Base-by-base conservation (phyloP, 2,888 invertebrate species). In the Aplocera efformata region DNA sequence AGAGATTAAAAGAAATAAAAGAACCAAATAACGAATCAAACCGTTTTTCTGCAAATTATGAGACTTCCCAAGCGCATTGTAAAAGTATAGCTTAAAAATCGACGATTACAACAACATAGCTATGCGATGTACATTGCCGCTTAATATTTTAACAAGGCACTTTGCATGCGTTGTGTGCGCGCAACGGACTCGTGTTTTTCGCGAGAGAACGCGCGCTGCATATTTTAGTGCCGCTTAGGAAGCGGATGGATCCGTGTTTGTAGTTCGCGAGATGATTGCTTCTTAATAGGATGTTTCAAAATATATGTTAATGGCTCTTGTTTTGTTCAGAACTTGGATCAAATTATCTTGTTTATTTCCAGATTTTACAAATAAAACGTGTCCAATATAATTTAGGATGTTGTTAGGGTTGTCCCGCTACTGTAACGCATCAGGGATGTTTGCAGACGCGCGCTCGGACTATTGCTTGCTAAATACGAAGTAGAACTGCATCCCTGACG, bases 161-260 rank as follows among this genome's bases (percentile, higher is more conserved):
- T 59, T 58, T 51, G 50, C 56, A 58, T 58, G 59, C 63, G 47
- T 46, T 29, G 38, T 40, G 45, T 27, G 50, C 38, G 43, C 46
- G 47, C 45, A 36, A 52, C 45, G 53, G 52, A 47, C 62, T 48
- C 49, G 53, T 58, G 58, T 63, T 65, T 62, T 64, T 68, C 61
- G 62, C 56, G 47, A 50, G 40, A 36, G 52, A 37, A 68, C 67
- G 68, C 60, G 58, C 29, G 31, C 38, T 50, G 67, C 58, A 67
- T 70, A 65, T 60, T 61, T 63, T 54, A 65, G 32, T 42, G 43
- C 50, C 42, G 54, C 51, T 60, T 56, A 48, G 53, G 48, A 49
- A 38, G 41, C 6, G 27, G 35, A 38, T 44, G 42, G 40, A 42
- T 37, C 26, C 42, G 39, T 43, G 44, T 36, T 40, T 35, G 44